Evolutionary conservation across 2,113 vertebrate genomes (phyloP).

Genomic region (Channa argus): DNA sequence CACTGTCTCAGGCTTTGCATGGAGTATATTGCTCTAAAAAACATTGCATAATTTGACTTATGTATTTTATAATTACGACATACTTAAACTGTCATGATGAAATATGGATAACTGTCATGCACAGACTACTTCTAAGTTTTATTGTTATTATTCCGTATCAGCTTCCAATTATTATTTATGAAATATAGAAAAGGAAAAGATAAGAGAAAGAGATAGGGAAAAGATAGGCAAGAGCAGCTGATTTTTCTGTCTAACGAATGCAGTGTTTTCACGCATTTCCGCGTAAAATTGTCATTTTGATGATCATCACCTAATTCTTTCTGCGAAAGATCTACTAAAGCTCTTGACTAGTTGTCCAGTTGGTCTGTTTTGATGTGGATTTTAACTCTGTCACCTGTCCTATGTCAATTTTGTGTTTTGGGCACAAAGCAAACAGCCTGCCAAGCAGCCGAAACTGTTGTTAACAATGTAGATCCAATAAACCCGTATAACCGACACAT

Average conservation of each 20-base stretch:
- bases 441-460: slow-evolving; percentile 2
- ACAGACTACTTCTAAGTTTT: no score
- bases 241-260: neutral
- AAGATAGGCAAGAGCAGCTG: no score
- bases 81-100: no score
- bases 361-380: slow-evolving; percentile 44
- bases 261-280: slow-evolving; percentile 5
- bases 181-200: no score
- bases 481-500: no score
- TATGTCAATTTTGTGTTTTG: slow-evolving; percentile 7
- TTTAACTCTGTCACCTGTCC: slow-evolving; percentile 23
- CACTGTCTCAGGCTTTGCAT: neutral
- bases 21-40: slow-evolving; percentile 1
- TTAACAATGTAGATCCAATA: no score
- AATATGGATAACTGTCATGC: no score
- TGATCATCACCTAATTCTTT: slow-evolving; percentile 75
- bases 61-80: neutral
- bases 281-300: slow-evolving; percentile 25
- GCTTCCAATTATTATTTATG: no score
- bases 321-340: slow-evolving; percentile 81
- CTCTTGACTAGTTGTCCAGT: slow-evolving; percentile 51
- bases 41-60: neutral
- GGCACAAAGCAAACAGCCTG: neutral
- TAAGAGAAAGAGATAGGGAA: no score
- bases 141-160: no score